Percentiles rank a stretch among this genome's conserved stretches.
Evolutionary conservation across 2,113 vertebrate species (phyloP).

Genomic region (Ceuthmochares aereus): DNA sequence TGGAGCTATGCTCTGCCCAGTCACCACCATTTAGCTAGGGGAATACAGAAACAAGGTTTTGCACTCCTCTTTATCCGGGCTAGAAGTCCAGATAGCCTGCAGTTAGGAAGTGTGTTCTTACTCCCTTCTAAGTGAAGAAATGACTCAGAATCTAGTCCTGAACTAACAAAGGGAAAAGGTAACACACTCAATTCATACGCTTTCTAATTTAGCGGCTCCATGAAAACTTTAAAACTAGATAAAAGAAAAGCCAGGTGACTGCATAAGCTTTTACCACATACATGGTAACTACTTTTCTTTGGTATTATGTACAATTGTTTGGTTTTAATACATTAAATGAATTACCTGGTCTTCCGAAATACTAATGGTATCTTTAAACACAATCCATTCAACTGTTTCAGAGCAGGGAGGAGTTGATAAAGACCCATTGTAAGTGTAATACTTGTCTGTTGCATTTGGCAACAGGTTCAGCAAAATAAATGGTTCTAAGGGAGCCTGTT

Average conservation of each 20-base stretch:
- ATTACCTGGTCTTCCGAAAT: slow-evolving; percentile 93
- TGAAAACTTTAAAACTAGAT: neutral
- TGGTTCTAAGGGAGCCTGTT: slow-evolving; percentile 81
- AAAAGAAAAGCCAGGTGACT: neutral
- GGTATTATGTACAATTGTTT: neutral
- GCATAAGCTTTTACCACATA: neutral
- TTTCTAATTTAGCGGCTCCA: neutral
- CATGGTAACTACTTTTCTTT: neutral
- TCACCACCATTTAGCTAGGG: neutral
- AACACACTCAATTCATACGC: neutral
- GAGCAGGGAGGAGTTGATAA: slow-evolving; percentile 92
- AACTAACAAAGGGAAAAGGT: neutral
- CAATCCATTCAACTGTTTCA: slow-evolving; percentile 94
- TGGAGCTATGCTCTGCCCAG: neutral
- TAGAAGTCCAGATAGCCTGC: neutral
- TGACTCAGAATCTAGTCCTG: neutral
- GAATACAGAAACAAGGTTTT: neutral
- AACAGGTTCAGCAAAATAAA: slow-evolving; percentile 87
- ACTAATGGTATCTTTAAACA: slow-evolving; percentile 89
- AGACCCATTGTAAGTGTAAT: slow-evolving; percentile 95
- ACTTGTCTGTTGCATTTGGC: slow-evolving; percentile 91
- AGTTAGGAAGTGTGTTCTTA: neutral
- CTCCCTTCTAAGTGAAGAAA: neutral
- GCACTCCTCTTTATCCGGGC: neutral
- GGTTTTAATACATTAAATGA: neutral